Conservation (phyloP, 2,888 invertebrate genomes). For the Altica lythri region DNA sequence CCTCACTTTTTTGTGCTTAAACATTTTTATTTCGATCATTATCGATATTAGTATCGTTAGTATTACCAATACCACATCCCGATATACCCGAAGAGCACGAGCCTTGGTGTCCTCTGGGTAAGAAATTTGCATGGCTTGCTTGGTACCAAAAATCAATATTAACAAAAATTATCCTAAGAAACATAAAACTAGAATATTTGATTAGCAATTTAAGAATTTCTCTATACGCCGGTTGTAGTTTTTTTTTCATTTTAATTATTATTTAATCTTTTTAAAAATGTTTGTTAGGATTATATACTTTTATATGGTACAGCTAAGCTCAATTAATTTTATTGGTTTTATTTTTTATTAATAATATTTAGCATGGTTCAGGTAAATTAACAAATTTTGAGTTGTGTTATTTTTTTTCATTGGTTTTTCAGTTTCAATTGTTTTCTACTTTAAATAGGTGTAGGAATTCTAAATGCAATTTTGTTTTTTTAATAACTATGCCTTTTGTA, state of each 20-base stretch:
- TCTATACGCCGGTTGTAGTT: not conserved
- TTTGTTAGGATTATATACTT: too few species aligned
- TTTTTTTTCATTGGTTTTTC: constrained; percentile 18
- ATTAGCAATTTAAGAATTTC: not conserved
- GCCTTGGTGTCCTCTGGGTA: constrained; percentile 87
- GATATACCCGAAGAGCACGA: constrained; percentile 88
- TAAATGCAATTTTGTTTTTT: constrained; percentile 9
- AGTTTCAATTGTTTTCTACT: not conserved
- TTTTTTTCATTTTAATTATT: not conserved
- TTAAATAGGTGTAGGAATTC: constrained; percentile 11
- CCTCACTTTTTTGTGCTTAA: constrained; percentile 9
- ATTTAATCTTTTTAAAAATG: not conserved
- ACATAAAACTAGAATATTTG: not conserved
- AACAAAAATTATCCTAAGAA: constrained; percentile 5
- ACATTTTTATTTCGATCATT: constrained; percentile 5
- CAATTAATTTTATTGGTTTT: not conserved
- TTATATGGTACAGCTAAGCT: constrained; percentile 2
- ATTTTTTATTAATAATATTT: constrained; percentile 11
- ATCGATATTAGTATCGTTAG: constrained; percentile 64
- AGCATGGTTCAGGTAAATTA: constrained; percentile 20
- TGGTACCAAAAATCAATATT: constrained; percentile 7
- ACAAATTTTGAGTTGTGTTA: constrained; percentile 4
- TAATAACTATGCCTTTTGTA: constrained; percentile 16
- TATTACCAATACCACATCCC: constrained; percentile 84
- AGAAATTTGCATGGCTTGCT: constrained; percentile 54